Evolutionary conservation across 2,113 vertebrate genomes (phyloP).

Genomic region (Lota lota): DNA sequence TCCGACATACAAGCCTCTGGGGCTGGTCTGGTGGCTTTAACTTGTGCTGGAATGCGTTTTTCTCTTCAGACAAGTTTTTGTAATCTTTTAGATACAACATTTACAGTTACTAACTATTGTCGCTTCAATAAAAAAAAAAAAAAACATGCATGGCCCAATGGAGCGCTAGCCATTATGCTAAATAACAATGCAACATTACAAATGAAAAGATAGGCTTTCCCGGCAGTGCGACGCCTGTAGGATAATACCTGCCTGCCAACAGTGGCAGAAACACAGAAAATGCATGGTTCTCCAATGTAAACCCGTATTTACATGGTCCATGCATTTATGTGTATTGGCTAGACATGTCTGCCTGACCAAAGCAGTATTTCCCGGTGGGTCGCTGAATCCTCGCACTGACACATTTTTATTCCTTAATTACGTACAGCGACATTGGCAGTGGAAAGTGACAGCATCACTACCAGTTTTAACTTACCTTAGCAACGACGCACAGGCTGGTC

Average conservation of each 20-base stretch:
- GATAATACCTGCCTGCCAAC: constrained; percentile 49
- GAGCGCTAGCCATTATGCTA: constrained; percentile 33
- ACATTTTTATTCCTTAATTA: constrained; percentile 23
- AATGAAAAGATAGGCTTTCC: constrained; percentile 33
- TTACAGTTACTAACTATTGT: neutral
- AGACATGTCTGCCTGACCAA: constrained; percentile 11
- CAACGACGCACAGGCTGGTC: constrained; percentile 49
- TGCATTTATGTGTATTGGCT: constrained; percentile 5
- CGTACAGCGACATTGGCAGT: constrained; percentile 34
- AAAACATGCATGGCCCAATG: neutral
- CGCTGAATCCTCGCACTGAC: constrained; percentile 16
- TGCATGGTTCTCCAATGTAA: constrained; percentile 49
- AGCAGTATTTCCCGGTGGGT: neutral
- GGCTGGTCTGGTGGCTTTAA: constrained; percentile 27
- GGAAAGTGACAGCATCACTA: constrained; percentile 51
- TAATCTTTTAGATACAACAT: no score
- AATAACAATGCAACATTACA: constrained; percentile 25
- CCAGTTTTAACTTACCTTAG: constrained; percentile 69
- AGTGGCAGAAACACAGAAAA: constrained; percentile 24
- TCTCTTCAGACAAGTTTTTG: no score
- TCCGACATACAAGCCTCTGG: neutral
- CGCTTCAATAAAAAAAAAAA: neutral
- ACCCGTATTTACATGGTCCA: constrained; percentile 26
- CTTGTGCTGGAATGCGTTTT: constrained; percentile 19
- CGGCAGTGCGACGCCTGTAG: constrained; percentile 61